A percentile compares a stretch with the other conserved stretches of the same genome.
These are phyloP conservation scores for Myocastor coypus DNA, from an alignment of 2,113 vertebrate genomes.

Conservation along the genomic window DNA sequence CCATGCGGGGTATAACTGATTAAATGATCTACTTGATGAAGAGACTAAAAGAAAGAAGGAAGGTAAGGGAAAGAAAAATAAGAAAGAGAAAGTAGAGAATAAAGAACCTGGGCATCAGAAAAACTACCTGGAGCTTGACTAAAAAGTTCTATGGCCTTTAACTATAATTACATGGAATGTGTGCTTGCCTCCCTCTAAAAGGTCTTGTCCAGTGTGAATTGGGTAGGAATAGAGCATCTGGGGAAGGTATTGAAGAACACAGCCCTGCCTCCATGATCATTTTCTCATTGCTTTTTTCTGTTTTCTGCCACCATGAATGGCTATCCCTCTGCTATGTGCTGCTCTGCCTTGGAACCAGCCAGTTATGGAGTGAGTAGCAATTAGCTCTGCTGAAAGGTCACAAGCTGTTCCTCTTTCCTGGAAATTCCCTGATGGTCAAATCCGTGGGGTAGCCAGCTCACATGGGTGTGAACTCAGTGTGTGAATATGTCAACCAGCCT, in stretches of 20 bases:
- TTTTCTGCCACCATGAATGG: background rate
- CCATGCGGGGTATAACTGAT: background rate
- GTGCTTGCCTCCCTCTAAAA: background rate
- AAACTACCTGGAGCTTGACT: background rate
- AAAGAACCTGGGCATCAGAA: background rate
- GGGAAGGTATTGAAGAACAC: background rate
- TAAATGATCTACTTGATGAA: background rate
- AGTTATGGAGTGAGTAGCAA: background rate
- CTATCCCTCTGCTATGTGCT: background rate
- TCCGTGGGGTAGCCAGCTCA: constrained; percentile 51
- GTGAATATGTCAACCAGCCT: constrained; percentile 49
- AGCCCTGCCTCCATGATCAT: background rate
- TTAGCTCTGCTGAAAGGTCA: constrained; percentile 56
- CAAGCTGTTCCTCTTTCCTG: constrained; percentile 66
- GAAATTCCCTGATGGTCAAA: constrained; percentile 61
- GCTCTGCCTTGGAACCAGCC: background rate
- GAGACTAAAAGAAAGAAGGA: background rate
- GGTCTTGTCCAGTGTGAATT: background rate
- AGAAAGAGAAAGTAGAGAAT: background rate
- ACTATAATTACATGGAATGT: background rate
- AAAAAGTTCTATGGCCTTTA: background rate
- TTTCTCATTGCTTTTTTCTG: background rate
- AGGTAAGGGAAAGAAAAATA: background rate
- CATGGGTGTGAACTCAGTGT: constrained; percentile 48
- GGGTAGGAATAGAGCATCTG: background rate